These are phyloP conservation scores for Conus ventricosus DNA, from an alignment of 1,140 invertebrate species.

Conservation along the genomic window DNA sequence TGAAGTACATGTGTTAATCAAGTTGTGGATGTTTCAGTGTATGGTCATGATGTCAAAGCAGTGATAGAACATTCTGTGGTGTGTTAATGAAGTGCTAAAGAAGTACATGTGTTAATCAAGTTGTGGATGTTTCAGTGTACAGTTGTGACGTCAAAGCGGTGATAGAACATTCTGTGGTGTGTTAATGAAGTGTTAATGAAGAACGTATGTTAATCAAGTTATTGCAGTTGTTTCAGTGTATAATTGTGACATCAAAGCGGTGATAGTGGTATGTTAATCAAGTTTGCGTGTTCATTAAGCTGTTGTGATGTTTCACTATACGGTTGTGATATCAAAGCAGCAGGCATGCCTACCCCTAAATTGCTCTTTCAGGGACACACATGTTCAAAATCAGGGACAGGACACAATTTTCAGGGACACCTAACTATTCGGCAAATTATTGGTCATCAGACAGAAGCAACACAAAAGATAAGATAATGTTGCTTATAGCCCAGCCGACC, in stretches of 20 bases:
- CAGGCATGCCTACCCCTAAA: too few species aligned
- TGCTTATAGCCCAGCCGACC: too few species aligned
- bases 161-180: constrained; percentile 82
- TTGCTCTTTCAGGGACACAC: too few species aligned
- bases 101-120: neutral
- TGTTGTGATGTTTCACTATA: constrained; percentile 79
- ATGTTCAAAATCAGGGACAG: too few species aligned
- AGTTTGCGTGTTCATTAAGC: neutral
- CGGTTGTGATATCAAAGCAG: constrained; percentile 88
- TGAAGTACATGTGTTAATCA: neutral
- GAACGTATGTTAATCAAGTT: neutral
- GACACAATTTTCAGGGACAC: too few species aligned
- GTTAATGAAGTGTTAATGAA: neutral
- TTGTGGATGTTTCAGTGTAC: constrained; percentile 79
- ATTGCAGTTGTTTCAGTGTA: too few species aligned
- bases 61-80: constrained; percentile 75
- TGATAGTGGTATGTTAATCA: neutral
- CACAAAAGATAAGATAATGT: too few species aligned
- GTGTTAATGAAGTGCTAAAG: neutral
- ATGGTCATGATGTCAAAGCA: constrained; percentile 90
- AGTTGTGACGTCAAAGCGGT: constrained; percentile 89
- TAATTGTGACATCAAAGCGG: too few species aligned
- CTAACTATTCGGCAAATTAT: too few species aligned
- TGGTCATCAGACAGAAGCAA: too few species aligned
- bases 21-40: constrained; percentile 77